A percentile compares a stretch with the other conserved stretches of the same genome.
Evolutionary conservation across 2,797 vertebrate species (phyloP).

Genomic region (Sebastes vulpes): DNA sequence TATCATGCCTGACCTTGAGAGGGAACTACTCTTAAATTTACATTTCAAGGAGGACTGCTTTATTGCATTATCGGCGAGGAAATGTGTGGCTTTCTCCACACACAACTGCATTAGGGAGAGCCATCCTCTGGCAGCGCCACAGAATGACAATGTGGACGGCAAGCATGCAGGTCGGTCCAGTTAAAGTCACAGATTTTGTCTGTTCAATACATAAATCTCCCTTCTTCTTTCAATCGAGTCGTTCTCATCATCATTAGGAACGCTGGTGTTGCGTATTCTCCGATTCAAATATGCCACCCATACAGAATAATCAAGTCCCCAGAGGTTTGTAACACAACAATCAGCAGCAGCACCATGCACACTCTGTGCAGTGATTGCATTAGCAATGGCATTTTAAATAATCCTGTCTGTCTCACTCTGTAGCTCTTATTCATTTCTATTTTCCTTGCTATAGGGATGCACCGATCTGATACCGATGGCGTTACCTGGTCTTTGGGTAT

Average conservation of each 20-base stretch:
- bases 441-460: neutral
- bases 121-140: neutral
- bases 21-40: conserved; percentile 63
- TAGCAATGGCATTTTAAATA: conserved; percentile 51
- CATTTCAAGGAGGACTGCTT: conserved; percentile 66
- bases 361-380: conserved; percentile 55
- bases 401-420: conserved; percentile 10
- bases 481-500: neutral
- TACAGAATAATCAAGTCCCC: conserved; percentile 57
- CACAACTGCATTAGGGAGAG: conserved; percentile 28
- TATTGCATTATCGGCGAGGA: conserved; percentile 68
- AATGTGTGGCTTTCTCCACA: conserved; percentile 51
- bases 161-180: conserved; percentile 2
- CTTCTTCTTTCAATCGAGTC: neutral
- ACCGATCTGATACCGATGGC: neutral
- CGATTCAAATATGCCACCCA: conserved; percentile 38
- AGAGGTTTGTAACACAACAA: conserved; percentile 47
- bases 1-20: conserved; percentile 74
- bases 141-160: conserved; percentile 19
- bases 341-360: conserved; percentile 48
- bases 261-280: conserved; percentile 12
- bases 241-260: conserved; percentile 32
- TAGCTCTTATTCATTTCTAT: neutral
- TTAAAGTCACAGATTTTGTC: neutral
- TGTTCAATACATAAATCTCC: neutral